Evolutionary conservation across 2,797 vertebrate species (phyloP).

Genomic region (Orestias chungarensis): DNA sequence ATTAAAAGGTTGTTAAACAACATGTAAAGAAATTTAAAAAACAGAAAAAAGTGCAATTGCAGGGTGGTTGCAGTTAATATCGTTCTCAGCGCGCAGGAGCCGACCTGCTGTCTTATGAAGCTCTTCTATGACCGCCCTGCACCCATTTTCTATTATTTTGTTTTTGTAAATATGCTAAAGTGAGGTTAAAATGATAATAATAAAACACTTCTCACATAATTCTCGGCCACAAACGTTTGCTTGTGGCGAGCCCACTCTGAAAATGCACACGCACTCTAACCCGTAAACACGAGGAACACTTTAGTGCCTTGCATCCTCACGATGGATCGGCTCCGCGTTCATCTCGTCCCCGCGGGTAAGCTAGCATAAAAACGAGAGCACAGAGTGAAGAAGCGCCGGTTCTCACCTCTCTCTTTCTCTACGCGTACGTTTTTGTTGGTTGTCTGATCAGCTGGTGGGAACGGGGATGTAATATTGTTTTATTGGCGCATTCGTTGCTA

Average conservation of each 20-base stretch:
- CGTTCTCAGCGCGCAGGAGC: constrained; percentile 55
- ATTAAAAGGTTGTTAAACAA: constrained; percentile 97
- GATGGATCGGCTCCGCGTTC: constrained; percentile 64
- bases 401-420: constrained; percentile 40
- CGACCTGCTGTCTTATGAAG: constrained; percentile 68
- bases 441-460: constrained; percentile 50
- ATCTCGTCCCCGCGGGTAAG: constrained; percentile 41
- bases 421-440: constrained; percentile 55
- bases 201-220: constrained; percentile 59
- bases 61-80: constrained; percentile 73
- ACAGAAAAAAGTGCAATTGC: constrained; percentile 84
- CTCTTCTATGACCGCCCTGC: constrained; percentile 71
- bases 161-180: constrained; percentile 67
- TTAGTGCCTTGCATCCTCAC: constrained; percentile 80
- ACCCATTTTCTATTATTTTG: constrained; percentile 59
- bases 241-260: constrained; percentile 57
- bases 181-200: too few relatives aligned
- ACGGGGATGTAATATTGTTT: constrained; percentile 47
- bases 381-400: constrained; percentile 44
- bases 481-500: constrained; percentile 58
- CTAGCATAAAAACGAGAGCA: constrained; percentile 49
- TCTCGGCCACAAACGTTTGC: constrained; percentile 64
- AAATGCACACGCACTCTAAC: constrained; percentile 67
- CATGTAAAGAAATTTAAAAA: constrained; percentile 87
- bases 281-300: constrained; percentile 72